Base-by-base conservation (phyloP, 2,113 vertebrate genomes). In the Polypterus bichir region DNA sequence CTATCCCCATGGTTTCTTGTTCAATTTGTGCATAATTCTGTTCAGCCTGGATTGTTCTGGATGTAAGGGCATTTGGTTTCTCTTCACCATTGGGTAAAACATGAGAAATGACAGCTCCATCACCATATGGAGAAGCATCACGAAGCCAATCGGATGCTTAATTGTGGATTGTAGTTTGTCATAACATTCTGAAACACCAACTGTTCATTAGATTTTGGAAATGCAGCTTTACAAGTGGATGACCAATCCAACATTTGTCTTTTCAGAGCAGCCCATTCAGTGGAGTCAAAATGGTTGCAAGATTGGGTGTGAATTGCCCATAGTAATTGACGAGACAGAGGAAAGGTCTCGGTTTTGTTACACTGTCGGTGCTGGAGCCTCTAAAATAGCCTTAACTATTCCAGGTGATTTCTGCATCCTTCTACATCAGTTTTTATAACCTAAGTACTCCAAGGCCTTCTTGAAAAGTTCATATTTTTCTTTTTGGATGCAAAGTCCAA, bases 121-220 rank as follows among this genome's bases (percentile, higher is more conserved):
- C 75, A 73, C 73, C 77, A 76, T 68, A 71, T 74, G 72, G 75
- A 64, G 68, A 78, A 74, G 73, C 9, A 3, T 82, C 79, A 78
- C 74, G 7, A 64, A 74, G 73, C 69, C 78, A 74, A 82, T 78
- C 73, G 82, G 76, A 79, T 81, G 81, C 75, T 62, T 66, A 79
- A 69, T 69, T 66, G 68, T 68, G 70, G 75, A 75, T 77, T 73
- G 77, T 70, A 71, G 79, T 48, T 61, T 57, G 6, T 68, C 71
- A 11, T 67, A 76, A 75, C 81, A 74, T 77, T 85, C 71, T 66
- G 79, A 76, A 72, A 84, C 69, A 75, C 80, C 67, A 69, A 71
- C 73, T 74, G 70, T 66, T 79, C 52, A 69, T 80, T 71, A 78
- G 66, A 66, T 77, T 78, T 69, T 78, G 79, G 72, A 66, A 74